A percentile compares a stretch with the other conserved stretches of the same genome.
phyloP scores from a whole-genome alignment of 2,113 vertebrate genomes.

The Triplophysa siluroides region DNA sequence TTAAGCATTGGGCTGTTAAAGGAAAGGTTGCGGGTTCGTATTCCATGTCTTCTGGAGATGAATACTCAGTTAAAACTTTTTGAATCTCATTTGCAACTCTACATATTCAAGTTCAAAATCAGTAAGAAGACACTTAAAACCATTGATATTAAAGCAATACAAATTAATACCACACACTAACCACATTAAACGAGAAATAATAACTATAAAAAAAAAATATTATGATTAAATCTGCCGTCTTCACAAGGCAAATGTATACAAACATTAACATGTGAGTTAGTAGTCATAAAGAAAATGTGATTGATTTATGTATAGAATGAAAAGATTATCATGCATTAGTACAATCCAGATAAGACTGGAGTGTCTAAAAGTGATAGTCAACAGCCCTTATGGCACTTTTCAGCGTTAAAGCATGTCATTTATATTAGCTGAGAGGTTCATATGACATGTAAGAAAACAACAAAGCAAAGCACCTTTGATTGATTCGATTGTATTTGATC shows the following conservation, averaged over 20 bases:
- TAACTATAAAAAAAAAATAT: too few species aligned
- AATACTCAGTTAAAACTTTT: too few species aligned
- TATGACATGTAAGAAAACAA: not conserved
- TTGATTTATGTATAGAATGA: not conserved
- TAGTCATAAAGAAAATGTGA: not conserved
- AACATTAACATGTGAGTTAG: not conserved
- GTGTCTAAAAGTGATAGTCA: not conserved
- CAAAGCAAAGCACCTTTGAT: not conserved
- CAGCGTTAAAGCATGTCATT: not conserved
- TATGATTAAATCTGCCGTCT: too few species aligned
- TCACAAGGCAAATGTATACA: not conserved
- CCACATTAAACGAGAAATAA: too few species aligned
- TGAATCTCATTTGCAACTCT: too few species aligned
- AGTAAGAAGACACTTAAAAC: too few species aligned
- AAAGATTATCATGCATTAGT: not conserved
- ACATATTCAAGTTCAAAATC: too few species aligned
- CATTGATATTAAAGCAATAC: too few species aligned
- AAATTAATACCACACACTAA: too few species aligned
- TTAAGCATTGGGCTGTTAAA: not conserved
- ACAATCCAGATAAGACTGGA: too few species aligned
- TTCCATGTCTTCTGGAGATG: too few species aligned
- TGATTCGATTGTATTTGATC: not conserved
- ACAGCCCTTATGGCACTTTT: not conserved
- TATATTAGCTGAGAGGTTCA: conserved; percentile 6
- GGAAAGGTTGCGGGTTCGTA: too few species aligned